Conservation (phyloP, 2,797 vertebrate species). For the Jordanella pulchra region DNA sequence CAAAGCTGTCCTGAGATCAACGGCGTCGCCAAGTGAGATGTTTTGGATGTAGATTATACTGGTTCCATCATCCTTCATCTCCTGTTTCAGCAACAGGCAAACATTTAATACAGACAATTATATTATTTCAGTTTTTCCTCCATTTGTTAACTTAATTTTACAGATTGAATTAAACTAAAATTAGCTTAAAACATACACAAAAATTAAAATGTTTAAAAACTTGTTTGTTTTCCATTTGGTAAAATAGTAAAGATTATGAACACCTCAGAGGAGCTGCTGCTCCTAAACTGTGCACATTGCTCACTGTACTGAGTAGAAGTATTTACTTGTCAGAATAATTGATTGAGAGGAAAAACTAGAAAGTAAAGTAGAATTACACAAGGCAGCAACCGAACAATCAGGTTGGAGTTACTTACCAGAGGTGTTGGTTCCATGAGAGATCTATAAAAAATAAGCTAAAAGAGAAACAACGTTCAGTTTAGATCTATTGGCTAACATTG, state of each 20-base stretch:
- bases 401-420: constrained; percentile 39
- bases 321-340: neutral
- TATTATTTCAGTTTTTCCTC: neutral
- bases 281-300: too few relatives aligned
- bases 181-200: neutral
- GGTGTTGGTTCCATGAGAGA: constrained; percentile 25
- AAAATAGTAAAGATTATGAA: neutral
- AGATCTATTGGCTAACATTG: neutral
- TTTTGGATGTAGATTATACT: constrained; percentile 42
- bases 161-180: neutral
- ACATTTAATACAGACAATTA: neutral
- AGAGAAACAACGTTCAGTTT: constrained; percentile 6
- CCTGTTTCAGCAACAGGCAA: constrained; percentile 15
- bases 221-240: too few relatives aligned
- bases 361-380: neutral
- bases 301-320: too few relatives aligned
- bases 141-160: neutral
- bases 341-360: neutral
- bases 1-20: constrained; percentile 22
- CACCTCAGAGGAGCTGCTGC: too few relatives aligned
- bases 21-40: constrained; percentile 26
- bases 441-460: constrained; percentile 57
- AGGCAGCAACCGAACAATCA: neutral
- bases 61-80: fast-evolving
- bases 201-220: neutral